Percentiles rank a stretch among this genome's conserved stretches.
Evolutionary conservation across 2,113 vertebrate genomes (phyloP).

Genomic region (Casuarius casuarius): DNA sequence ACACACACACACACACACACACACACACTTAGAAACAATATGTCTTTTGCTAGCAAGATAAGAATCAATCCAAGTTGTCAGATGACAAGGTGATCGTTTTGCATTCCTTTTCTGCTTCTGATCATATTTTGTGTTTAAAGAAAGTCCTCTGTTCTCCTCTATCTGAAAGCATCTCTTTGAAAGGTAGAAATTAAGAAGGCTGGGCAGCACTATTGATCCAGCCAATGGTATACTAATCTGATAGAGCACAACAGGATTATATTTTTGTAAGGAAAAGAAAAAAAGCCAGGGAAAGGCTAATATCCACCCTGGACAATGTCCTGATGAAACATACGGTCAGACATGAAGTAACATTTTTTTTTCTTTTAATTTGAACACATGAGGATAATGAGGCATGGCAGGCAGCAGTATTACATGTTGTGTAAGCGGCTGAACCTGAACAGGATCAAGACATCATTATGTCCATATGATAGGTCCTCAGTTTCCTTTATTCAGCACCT

Average conservation of each 20-base stretch:
- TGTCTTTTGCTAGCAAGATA: fast-evolving
- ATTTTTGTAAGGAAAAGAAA: neutral
- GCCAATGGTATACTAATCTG: neutral
- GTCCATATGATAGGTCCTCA: neutral
- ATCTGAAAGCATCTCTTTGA: neutral
- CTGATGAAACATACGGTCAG: neutral
- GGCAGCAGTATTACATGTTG: neutral
- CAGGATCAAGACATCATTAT: neutral
- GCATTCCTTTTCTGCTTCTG: neutral
- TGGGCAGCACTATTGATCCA: neutral
- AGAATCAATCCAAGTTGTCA: neutral
- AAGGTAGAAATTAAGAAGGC: neutral
- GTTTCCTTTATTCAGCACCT: neutral
- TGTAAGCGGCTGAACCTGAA: neutral
- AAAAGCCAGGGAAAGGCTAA: neutral
- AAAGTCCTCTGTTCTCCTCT: neutral
- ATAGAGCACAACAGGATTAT: neutral
- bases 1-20: neutral
- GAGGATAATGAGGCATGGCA: neutral
- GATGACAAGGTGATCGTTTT: neutral
- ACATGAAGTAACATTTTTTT: neutral
- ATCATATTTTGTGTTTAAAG: neutral
- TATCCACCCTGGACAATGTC: neutral
- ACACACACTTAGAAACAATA: neutral
- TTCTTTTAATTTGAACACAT: neutral